Percentiles rank a stretch among this genome's conserved stretches.
phyloP scores from a whole-genome alignment of 2,888 invertebrate genomes.

The Oscheius sp. region DNA sequence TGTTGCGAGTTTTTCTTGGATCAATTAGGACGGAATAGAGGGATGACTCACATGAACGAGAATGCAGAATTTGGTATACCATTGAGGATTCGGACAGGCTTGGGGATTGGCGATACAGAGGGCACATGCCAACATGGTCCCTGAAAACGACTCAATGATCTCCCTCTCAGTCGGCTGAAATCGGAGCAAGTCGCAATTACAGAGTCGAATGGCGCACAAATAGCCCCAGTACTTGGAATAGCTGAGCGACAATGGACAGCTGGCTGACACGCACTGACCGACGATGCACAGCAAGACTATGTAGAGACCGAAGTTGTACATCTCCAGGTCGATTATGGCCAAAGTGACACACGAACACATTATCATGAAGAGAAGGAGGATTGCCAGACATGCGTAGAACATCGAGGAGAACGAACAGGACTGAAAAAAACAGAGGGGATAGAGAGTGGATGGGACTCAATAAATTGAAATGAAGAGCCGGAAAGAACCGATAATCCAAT shows the following conservation, averaged over 20 bases:
- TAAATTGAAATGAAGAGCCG: too few relatives aligned
- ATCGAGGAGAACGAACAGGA: constrained; percentile 35
- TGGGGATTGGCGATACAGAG: constrained; percentile 70
- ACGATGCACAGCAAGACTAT: constrained; percentile 69
- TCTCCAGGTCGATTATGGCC: constrained; percentile 68
- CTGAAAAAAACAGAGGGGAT: not conserved
- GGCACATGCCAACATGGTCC: constrained; percentile 69
- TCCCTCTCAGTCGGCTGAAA: constrained; percentile 4
- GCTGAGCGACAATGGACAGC: constrained; percentile 13
- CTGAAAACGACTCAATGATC: constrained; percentile 40
- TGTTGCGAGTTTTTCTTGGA: not conserved
- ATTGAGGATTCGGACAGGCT: constrained; percentile 66
- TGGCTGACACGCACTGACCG: constrained; percentile 50
- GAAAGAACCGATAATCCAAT: too few relatives aligned
- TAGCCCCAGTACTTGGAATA: not conserved
- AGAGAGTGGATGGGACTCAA: not conserved
- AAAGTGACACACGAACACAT: constrained; percentile 66
- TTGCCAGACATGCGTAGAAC: constrained; percentile 70
- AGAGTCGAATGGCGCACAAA: constrained; percentile 13
- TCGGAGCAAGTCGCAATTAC: constrained; percentile 25
- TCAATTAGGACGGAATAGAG: not conserved
- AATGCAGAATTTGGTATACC: constrained; percentile 68
- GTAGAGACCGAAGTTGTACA: constrained; percentile 70
- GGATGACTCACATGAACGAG: constrained; percentile 59
- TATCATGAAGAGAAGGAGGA: constrained; percentile 62